Percentiles rank a stretch among this genome's conserved stretches.
Evolutionary conservation across 2,797 vertebrate genomes (phyloP).

Genomic region (Rhodeus uyekii): DNA sequence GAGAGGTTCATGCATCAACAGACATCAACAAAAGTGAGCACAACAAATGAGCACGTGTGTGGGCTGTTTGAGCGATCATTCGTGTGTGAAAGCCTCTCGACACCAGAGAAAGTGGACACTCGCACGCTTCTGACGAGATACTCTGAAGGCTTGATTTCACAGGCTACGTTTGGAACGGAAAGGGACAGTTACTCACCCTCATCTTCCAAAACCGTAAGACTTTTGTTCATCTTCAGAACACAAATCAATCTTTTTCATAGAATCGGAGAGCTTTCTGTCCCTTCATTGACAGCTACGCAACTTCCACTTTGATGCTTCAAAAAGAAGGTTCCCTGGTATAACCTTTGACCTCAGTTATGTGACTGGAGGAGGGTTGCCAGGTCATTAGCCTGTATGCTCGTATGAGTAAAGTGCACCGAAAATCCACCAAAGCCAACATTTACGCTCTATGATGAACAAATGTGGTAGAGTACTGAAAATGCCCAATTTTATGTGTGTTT

Average conservation of each 20-base stretch:
- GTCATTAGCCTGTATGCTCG: conserved; percentile 13
- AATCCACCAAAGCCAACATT: conserved; percentile 11
- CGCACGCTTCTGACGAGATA: background rate
- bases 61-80: background rate
- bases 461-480: background rate
- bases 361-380: background rate
- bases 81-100: conserved; percentile 21
- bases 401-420: conserved; percentile 13
- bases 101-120: background rate
- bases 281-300: background rate
- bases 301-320: background rate
- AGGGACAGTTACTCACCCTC: too few species aligned
- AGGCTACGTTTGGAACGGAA: background rate
- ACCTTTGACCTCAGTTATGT: conserved; percentile 3
- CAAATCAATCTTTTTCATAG: background rate
- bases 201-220: background rate
- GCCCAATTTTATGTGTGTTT: background rate
- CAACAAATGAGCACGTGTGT: conserved; percentile 42
- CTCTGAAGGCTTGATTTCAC: background rate
- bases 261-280: background rate
- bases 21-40: conserved; percentile 35
- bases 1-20: conserved; percentile 31
- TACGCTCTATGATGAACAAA: background rate
- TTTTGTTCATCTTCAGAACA: too few species aligned
- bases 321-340: background rate